A percentile compares a stretch with the other conserved stretches of the same genome.
Evolutionary conservation across 1,140 invertebrate genomes (phyloP).

Genomic region (Psix sp.): DNA sequence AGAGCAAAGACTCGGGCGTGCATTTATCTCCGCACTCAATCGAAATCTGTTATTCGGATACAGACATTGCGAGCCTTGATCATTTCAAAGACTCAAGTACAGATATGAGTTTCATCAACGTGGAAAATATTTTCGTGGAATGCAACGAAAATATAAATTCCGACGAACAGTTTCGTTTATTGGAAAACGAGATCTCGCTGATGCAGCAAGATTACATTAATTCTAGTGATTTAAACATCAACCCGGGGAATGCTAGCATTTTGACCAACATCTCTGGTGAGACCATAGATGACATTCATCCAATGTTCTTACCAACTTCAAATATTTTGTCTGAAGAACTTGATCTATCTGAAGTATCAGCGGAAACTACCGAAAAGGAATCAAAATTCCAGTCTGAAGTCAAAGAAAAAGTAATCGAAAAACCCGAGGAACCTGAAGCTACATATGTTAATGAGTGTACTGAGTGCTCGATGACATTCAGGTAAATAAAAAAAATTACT

Average conservation of each 20-base stretch:
- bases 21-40: conserved; percentile 46
- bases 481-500: too few species aligned
- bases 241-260: conserved; percentile 13
- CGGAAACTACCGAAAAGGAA: conserved; percentile 2
- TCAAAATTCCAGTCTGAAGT: background rate
- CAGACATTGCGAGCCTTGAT: conserved; percentile 37
- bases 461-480: conserved; percentile 68
- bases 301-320: conserved; percentile 39
- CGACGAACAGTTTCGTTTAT: conserved; percentile 33
- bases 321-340: conserved; percentile 12
- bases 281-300: conserved; percentile 35
- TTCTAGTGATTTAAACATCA: conserved; percentile 27
- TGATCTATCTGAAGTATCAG: background rate
- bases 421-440: conserved; percentile 15
- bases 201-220: conserved; percentile 48
- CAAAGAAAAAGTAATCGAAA: conserved; percentile 3
- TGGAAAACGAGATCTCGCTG: conserved; percentile 50
- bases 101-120: conserved; percentile 58
- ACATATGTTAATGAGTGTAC: conserved; percentile 57
- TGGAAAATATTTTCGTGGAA: conserved; percentile 48
- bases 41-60: conserved; percentile 44
- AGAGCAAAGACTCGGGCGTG: conserved; percentile 57
- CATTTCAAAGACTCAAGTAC: conserved; percentile 37
- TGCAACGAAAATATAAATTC: conserved; percentile 46
- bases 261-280: conserved; percentile 28